Conservation (phyloP, 2,888 invertebrate genomes). For the Stratiomys singularior region DNA sequence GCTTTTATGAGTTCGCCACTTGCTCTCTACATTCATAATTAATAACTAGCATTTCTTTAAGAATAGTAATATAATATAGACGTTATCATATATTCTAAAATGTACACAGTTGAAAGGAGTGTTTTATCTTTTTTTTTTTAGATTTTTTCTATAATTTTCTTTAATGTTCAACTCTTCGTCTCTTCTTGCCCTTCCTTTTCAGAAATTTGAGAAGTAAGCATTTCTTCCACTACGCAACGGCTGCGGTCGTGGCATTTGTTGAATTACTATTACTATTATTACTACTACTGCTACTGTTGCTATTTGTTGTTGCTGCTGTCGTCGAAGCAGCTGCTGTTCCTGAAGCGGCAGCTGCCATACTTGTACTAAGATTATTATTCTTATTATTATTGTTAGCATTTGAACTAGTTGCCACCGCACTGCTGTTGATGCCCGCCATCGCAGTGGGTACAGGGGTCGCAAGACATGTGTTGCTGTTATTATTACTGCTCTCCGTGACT, state of each 20-base stretch:
- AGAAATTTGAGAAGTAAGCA: constrained; percentile 45
- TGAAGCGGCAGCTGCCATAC: constrained; percentile 50
- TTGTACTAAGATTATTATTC: constrained; percentile 45
- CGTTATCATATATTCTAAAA: constrained; percentile 18
- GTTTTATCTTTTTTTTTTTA: constrained; percentile 15
- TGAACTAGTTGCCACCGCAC: not conserved
- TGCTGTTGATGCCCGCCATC: constrained; percentile 11
- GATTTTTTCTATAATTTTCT: constrained; percentile 4
- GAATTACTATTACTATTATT: constrained; percentile 55
- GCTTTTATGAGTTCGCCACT: not conserved
- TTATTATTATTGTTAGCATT: constrained; percentile 36
- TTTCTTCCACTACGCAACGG: constrained; percentile 65
- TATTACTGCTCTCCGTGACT: constrained; percentile 10
- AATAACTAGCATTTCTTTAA: constrained; percentile 32
- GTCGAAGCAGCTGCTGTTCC: constrained; percentile 47
- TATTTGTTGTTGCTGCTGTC: constrained; percentile 46
- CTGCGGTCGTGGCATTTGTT: constrained; percentile 62
- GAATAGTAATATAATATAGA: constrained; percentile 16
- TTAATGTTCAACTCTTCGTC: not conserved
- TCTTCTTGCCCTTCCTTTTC: not conserved
- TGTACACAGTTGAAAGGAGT: constrained; percentile 29
- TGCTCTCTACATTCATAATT: not conserved
- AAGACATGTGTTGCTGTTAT: constrained; percentile 24
- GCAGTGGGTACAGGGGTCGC: not conserved
- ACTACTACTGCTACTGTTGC: constrained; percentile 47